phyloP scores from a whole-genome alignment of 2,888 invertebrate genomes.

The Ochlodes sylvanus region DNA sequence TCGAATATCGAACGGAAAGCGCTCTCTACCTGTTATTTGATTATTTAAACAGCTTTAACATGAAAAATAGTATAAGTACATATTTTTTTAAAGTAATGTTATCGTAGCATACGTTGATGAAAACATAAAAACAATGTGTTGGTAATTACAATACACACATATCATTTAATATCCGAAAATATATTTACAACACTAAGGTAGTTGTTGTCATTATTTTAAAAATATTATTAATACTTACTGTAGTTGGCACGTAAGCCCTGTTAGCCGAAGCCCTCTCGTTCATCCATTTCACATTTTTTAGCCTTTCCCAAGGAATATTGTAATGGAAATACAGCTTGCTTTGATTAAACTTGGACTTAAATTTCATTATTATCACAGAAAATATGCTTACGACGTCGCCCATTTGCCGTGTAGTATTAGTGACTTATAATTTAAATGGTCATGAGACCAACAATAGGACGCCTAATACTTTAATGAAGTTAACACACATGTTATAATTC shows the following conservation, averaged over 20 bases:
- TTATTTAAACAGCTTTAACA: too few relatives aligned
- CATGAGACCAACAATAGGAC: slow-evolving; percentile 68
- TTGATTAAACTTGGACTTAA: slow-evolving; percentile 81
- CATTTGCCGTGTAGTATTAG: slow-evolving; percentile 61
- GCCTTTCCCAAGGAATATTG: slow-evolving; percentile 76
- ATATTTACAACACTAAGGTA: too few relatives aligned
- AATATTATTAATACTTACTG: slow-evolving; percentile 64
- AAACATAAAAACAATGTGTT: too few relatives aligned
- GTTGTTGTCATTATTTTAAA: too few relatives aligned
- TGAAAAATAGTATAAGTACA: too few relatives aligned
- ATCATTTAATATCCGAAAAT: too few relatives aligned
- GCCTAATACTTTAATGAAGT: slow-evolving; percentile 57
- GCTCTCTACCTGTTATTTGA: too few relatives aligned
- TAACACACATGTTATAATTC: slow-evolving; percentile 69
- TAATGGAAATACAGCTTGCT: slow-evolving; percentile 77
- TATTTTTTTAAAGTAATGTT: too few relatives aligned
- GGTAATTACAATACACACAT: too few relatives aligned
- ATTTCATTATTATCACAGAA: slow-evolving; percentile 83
- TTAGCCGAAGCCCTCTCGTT: slow-evolving; percentile 90
- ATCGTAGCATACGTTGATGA: too few relatives aligned
- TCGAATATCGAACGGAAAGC: too few relatives aligned
- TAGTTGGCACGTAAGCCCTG: slow-evolving; percentile 94
- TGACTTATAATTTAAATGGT: slow-evolving; percentile 65
- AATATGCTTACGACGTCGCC: slow-evolving; percentile 81
- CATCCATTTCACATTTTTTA: slow-evolving; percentile 89